Evolutionary conservation across 1,140 invertebrate genomes (phyloP).

Genomic region (Drosophila guanche): DNA sequence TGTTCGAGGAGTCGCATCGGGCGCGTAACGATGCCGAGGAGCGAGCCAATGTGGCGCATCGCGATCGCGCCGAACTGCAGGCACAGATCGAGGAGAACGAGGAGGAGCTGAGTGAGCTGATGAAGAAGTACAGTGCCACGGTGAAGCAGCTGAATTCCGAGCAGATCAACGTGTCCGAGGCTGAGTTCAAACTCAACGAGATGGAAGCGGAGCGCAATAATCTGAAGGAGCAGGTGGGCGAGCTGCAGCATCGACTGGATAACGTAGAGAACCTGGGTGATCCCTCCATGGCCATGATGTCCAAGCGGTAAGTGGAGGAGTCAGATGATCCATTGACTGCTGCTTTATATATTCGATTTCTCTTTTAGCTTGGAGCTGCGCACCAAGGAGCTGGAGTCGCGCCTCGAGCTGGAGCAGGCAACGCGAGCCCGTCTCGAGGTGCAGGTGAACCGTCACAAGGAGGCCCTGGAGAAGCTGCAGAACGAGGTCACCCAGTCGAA

Average conservation of each 20-base stretch:
- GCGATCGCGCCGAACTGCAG: conserved; percentile 92
- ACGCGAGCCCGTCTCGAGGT: conserved; percentile 92
- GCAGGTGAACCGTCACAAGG: conserved; percentile 92
- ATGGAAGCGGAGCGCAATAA: conserved; percentile 90
- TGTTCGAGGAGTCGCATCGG: conserved; percentile 91
- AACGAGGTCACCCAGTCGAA: conserved; percentile 89
- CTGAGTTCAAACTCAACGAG: conserved; percentile 90
- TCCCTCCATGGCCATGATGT: conserved; percentile 90
- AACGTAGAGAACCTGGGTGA: conserved; percentile 91
- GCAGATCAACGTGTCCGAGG: conserved; percentile 91
- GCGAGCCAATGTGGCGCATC: conserved; percentile 87
- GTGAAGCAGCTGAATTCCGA: conserved; percentile 94
- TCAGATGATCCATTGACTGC: background rate
- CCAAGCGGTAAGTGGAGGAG: conserved; percentile 84
- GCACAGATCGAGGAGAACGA: conserved; percentile 95
- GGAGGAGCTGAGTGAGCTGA: conserved; percentile 93
- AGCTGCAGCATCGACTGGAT: conserved; percentile 90
- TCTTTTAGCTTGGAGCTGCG: conserved; percentile 88
- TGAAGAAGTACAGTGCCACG: conserved; percentile 95
- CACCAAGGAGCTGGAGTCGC: conserved; percentile 94
- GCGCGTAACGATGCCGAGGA: conserved; percentile 92
- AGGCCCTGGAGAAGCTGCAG: conserved; percentile 91
- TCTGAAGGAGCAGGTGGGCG: conserved; percentile 90
- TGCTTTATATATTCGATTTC: background rate
- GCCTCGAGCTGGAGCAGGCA: conserved; percentile 94